Evolutionary conservation across 1,140 invertebrate genomes (phyloP).

Genomic region (Drosophila albomicans): DNA sequence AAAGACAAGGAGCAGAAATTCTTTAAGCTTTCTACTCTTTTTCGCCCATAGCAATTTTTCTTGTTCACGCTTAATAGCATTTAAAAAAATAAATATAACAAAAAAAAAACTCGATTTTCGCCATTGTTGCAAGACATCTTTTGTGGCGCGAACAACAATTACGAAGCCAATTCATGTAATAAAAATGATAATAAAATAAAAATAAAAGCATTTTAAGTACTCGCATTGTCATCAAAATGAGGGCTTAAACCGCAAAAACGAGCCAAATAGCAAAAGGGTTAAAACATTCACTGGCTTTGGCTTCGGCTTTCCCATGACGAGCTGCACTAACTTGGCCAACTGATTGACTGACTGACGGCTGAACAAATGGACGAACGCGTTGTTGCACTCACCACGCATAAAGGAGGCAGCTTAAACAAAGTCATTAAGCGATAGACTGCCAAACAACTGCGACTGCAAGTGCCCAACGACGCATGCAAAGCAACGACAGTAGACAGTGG

Average conservation of each 20-base stretch:
- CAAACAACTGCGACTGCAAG: conserved; percentile 20
- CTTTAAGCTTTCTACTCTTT: no score
- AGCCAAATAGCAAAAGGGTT: conserved; percentile 8
- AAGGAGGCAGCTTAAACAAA: conserved; percentile 28
- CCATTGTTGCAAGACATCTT: not conserved
- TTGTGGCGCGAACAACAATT: conserved; percentile 8
- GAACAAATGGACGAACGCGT: conserved; percentile 8
- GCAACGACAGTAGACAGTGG: conserved; percentile 42
- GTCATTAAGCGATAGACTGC: conserved; percentile 44
- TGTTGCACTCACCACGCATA: not conserved
- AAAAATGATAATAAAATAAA: conserved; percentile 29
- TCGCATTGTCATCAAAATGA: conserved; percentile 19
- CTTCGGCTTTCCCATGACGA: not conserved
- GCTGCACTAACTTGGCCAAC: not conserved
- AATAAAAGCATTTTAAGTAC: conserved; percentile 10
- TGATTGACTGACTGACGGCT: conserved; percentile 23
- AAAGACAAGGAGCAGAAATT: no score
- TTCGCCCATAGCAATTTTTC: no score
- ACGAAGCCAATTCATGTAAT: conserved; percentile 34
- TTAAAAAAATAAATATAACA: no score
- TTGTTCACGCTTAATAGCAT: no score
- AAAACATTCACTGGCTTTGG: no score
- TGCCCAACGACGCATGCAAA: conserved; percentile 8
- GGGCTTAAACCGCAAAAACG: conserved; percentile 5
- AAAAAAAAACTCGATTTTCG: no score